A percentile compares a stretch with the other conserved stretches of the same genome.
These are phyloP conservation scores for Turdus rufiventris DNA, from an alignment of 2,113 vertebrate genomes.

Conservation along the genomic window DNA sequence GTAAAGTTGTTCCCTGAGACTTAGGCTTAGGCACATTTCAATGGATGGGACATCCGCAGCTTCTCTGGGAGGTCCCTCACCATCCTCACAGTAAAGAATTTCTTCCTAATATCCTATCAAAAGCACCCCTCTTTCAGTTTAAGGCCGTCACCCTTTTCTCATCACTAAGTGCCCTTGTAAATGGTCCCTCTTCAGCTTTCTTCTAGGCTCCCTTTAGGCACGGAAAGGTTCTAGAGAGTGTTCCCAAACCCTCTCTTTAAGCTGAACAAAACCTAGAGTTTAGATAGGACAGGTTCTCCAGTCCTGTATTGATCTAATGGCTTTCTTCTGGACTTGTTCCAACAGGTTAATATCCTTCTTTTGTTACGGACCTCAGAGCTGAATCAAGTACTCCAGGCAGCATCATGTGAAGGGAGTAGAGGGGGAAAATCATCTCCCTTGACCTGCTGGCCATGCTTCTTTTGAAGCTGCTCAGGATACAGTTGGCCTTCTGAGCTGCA, in stretches of 20 bases:
- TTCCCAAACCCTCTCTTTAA: neutral
- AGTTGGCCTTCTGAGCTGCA: neutral
- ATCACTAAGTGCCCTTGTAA: neutral
- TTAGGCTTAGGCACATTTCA: neutral
- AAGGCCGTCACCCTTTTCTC: neutral
- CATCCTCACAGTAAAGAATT: neutral
- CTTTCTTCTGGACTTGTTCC: neutral
- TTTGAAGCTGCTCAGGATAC: neutral
- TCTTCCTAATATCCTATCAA: neutral
- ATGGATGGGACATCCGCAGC: neutral
- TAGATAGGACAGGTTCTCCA: neutral
- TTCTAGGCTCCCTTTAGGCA: neutral
- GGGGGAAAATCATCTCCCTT: neutral
- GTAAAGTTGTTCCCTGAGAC: neutral
- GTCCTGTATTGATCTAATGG: neutral
- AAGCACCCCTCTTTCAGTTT: neutral
- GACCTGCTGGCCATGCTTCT: too few species aligned
- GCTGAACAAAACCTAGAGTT: neutral
- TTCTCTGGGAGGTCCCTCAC: neutral
- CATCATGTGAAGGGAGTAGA: neutral
- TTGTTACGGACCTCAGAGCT: neutral
- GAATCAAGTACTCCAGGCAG: neutral
- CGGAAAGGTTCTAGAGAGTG: neutral
- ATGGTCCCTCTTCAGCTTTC: too few species aligned
- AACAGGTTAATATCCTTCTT: too few species aligned